Conservation (phyloP, 2,888 invertebrate genomes). For the Drosophila prostipennis region DNA sequence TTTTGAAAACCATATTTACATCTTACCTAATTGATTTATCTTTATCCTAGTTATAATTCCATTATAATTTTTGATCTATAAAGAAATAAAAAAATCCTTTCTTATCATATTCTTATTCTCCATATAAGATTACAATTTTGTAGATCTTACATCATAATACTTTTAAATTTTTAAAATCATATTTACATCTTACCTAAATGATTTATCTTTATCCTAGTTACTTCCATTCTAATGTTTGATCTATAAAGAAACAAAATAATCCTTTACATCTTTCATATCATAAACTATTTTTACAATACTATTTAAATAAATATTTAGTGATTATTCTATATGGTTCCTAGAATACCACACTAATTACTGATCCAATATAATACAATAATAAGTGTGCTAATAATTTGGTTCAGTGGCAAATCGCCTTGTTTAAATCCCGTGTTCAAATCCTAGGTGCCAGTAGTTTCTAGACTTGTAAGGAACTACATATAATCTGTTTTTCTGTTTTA, state of each 20-base stretch:
- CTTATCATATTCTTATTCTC: too few species aligned
- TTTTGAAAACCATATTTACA: too few species aligned
- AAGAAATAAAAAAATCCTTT: too few species aligned
- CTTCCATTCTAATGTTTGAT: too few species aligned
- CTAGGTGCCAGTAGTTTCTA: slow-evolving; percentile 1
- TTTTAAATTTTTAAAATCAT: neutral
- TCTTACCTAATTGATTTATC: neutral
- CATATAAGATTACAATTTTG: too few species aligned
- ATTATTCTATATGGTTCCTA: neutral
- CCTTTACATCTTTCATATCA: too few species aligned
- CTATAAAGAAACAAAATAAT: too few species aligned
- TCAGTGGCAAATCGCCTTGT: neutral
- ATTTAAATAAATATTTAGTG: neutral
- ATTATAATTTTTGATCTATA: too few species aligned
- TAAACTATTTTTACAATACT: neutral
- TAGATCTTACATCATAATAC: too few species aligned
- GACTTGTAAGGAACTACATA: too few species aligned
- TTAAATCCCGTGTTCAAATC: neutral
- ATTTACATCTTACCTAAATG: too few species aligned
- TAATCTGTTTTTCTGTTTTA: neutral
- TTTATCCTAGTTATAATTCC: too few species aligned
- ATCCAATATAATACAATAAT: neutral
- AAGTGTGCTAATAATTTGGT: neutral
- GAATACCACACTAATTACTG: neutral
- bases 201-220: neutral